These are phyloP conservation scores for Patella caerulea DNA, from an alignment of 2,888 invertebrate species.

Conservation along the genomic window DNA sequence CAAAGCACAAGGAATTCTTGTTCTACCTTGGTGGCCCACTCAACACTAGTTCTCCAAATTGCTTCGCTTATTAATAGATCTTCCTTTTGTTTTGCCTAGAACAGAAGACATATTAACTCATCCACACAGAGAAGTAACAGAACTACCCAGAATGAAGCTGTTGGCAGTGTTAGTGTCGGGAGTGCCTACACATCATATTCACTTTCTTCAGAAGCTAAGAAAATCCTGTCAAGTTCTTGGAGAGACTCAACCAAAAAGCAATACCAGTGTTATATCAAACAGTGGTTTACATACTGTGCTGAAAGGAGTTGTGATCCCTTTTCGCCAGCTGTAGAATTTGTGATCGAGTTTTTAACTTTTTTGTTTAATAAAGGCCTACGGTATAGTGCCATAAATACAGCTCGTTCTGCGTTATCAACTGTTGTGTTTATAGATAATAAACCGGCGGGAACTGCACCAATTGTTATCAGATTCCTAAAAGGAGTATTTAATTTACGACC, in stretches of 20 bases:
- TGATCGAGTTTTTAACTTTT: slow-evolving; percentile 18
- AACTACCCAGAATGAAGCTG: not conserved
- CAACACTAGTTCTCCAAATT: slow-evolving; percentile 29
- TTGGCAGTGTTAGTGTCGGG: not conserved
- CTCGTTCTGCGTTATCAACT: slow-evolving; percentile 23
- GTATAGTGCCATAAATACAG: slow-evolving; percentile 25
- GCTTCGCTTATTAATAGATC: slow-evolving; percentile 17
- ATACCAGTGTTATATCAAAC: slow-evolving; percentile 6
- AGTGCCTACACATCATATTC: not conserved
- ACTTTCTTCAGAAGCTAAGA: slow-evolving; percentile 3
- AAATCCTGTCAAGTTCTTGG: slow-evolving; percentile 1
- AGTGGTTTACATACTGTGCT: not conserved
- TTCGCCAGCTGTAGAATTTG: slow-evolving; percentile 5
- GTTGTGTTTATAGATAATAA: slow-evolving; percentile 1
- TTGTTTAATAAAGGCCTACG: slow-evolving; percentile 12
- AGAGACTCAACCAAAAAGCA: not conserved
- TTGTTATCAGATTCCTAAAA: slow-evolving; percentile 18
- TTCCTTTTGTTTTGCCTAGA: slow-evolving; percentile 1
- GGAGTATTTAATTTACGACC: slow-evolving; percentile 21
- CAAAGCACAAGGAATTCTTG: slow-evolving; percentile 15
- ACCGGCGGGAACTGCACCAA: slow-evolving; percentile 12
- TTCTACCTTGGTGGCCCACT: slow-evolving; percentile 30
- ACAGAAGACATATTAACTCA: not conserved
- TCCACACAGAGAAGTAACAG: not conserved
- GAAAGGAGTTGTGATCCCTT: not conserved